Evolutionary conservation across 2,888 invertebrate species (phyloP).

Genomic region (Desoria tigrina): DNA sequence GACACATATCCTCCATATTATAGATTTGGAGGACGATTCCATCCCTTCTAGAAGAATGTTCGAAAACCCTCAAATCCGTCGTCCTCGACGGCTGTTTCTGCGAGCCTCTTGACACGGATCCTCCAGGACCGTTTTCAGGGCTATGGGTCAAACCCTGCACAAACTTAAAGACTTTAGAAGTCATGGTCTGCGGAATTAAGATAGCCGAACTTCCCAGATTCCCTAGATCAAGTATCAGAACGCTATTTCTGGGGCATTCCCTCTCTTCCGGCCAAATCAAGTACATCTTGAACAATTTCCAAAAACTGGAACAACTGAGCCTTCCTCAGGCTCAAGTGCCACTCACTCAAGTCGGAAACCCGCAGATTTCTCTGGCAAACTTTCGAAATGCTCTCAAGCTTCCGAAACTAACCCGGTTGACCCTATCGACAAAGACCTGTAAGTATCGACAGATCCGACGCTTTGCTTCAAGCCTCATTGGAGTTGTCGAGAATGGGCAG

Average conservation of each 20-base stretch:
- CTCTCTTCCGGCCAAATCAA: constrained; percentile 26
- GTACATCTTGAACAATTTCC: constrained; percentile 11
- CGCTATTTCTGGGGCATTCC: constrained; percentile 23
- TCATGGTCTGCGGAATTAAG: constrained; percentile 27
- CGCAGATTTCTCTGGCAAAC: background rate
- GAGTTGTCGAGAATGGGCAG: background rate
- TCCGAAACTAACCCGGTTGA: background rate
- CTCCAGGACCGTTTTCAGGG: constrained; percentile 20
- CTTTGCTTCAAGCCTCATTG: constrained; percentile 10
- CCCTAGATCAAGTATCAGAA: constrained; percentile 11
- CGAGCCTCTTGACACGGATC: background rate
- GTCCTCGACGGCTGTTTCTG: constrained; percentile 32
- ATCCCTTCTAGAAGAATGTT: background rate
- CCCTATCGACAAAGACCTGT: background rate
- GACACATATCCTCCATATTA: no score
- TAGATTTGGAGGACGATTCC: constrained; percentile 20
- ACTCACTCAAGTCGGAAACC: background rate
- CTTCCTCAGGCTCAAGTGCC: constrained; percentile 20
- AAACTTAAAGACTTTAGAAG: constrained; percentile 16
- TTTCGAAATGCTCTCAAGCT: constrained; percentile 1
- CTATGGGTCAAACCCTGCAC: constrained; percentile 22
- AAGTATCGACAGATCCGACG: background rate
- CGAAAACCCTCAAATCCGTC: constrained; percentile 9
- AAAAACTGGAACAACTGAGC: constrained; percentile 20
- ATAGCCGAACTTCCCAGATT: constrained; percentile 13